Percentiles rank a stretch among this genome's conserved stretches.
phyloP scores from a whole-genome alignment of 2,797 vertebrate species.

The Nasua narica region DNA sequence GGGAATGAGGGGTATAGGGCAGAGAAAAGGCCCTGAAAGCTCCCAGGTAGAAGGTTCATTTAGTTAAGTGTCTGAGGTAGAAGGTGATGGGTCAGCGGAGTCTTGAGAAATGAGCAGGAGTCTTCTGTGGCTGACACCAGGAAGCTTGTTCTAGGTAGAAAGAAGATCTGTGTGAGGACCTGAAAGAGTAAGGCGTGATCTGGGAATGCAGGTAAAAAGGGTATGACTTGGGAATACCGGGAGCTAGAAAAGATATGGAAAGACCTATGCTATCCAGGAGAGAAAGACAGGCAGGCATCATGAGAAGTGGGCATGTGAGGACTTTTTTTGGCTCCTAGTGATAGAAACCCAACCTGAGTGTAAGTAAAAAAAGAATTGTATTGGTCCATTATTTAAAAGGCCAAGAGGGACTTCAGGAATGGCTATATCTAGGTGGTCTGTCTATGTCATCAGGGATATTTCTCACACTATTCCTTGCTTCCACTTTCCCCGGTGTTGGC shows the following conservation, averaged over 20 bases:
- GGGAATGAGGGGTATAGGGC: accelerated
- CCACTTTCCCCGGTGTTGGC: neutral
- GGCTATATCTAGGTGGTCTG: neutral
- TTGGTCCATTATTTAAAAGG: neutral
- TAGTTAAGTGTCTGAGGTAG: too few relatives aligned
- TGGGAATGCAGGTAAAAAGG: neutral
- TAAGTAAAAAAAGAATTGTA: neutral
- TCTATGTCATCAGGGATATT: neutral
- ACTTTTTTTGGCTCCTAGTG: neutral
- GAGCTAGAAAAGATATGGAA: neutral
- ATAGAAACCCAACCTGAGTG: neutral
- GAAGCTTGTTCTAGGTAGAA: neutral
- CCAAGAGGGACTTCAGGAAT: neutral
- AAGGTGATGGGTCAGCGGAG: neutral
- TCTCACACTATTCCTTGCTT: neutral
- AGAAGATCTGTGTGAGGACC: neutral
- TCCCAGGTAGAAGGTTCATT: neutral
- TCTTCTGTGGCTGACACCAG: neutral
- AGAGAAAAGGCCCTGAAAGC: neutral
- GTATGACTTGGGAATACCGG: too few relatives aligned
- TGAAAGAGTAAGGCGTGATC: neutral
- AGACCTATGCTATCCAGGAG: neutral
- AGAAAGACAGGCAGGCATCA: neutral
- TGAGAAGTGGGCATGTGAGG: neutral
- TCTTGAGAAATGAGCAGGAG: neutral